Percentiles rank a stretch among this genome's conserved stretches.
Conservation (phyloP, 2,888 invertebrate species). For the Amaurobius ferox region DNA sequence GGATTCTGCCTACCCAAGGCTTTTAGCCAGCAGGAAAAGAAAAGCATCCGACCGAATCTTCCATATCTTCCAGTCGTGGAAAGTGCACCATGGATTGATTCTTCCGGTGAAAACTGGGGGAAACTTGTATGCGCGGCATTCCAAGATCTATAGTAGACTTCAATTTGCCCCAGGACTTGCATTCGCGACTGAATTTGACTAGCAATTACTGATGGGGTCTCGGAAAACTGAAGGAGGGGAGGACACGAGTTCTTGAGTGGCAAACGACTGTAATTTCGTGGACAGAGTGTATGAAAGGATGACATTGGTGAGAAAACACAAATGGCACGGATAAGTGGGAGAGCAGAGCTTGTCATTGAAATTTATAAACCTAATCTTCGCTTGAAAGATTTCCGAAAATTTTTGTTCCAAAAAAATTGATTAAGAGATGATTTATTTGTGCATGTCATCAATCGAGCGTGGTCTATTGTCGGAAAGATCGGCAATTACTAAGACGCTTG, state of each 20-base stretch:
- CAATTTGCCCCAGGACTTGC: background rate
- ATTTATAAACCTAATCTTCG: no score
- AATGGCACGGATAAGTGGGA: no score
- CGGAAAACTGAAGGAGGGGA: background rate
- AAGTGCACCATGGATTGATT: slow-evolving; percentile 8
- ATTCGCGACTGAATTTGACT: slow-evolving; percentile 4
- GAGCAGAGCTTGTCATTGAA: no score
- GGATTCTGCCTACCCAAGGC: slow-evolving; percentile 13
- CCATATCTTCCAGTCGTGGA: slow-evolving; percentile 10
- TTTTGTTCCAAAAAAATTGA: no score
- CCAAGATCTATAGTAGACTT: slow-evolving; percentile 10
- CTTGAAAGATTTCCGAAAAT: no score
- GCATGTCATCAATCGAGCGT: no score
- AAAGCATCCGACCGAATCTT: slow-evolving; percentile 27
- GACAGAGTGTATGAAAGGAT: background rate
- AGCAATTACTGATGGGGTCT: background rate
- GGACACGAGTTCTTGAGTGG: background rate
- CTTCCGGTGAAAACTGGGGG: background rate
- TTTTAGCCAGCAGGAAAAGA: slow-evolving; percentile 15
- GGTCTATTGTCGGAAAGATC: no score
- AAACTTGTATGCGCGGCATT: slow-evolving; percentile 2
- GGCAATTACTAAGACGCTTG: no score
- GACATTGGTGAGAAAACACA: no score
- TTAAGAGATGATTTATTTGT: no score
- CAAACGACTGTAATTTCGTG: background rate